These are phyloP conservation scores for Sylvietta virens DNA, from an alignment of 2,113 vertebrate genomes.

Conservation along the genomic window DNA sequence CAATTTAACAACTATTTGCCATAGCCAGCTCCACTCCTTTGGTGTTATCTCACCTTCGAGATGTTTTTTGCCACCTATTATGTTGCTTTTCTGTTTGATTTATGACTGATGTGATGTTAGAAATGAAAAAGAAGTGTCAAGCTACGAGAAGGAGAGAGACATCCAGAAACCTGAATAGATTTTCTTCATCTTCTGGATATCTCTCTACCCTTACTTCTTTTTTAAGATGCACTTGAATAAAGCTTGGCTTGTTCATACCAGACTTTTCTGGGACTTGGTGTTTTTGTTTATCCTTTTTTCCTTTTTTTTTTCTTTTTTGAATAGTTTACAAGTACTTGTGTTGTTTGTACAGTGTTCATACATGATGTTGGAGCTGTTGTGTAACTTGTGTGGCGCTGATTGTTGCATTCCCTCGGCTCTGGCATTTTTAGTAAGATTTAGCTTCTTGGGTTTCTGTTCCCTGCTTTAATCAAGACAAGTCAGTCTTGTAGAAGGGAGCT, in stretches of 20 bases:
- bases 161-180: not conserved
- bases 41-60: conserved; percentile 50
- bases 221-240: not conserved
- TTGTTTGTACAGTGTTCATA: not conserved
- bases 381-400: not conserved
- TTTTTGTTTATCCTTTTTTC: not conserved
- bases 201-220: not conserved
- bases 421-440: not conserved
- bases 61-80: conserved; percentile 53
- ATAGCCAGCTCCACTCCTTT: conserved; percentile 15
- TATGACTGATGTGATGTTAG: not conserved
- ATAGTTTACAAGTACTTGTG: not conserved
- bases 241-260: not conserved
- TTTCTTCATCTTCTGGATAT: not conserved
- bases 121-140: not conserved
- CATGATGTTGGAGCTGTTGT: not conserved
- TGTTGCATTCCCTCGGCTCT: not conserved
- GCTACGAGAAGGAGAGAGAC: not conserved
- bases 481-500: not conserved
- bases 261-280: not conserved
- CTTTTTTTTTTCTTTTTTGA: not conserved
- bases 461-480: not conserved
- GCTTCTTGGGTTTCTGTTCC: not conserved
- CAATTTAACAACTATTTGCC: conserved; percentile 60
- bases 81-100: conserved; percentile 25